Base-by-base conservation (phyloP, 1,140 invertebrate genomes). In the Parapsyche elsis region DNA sequence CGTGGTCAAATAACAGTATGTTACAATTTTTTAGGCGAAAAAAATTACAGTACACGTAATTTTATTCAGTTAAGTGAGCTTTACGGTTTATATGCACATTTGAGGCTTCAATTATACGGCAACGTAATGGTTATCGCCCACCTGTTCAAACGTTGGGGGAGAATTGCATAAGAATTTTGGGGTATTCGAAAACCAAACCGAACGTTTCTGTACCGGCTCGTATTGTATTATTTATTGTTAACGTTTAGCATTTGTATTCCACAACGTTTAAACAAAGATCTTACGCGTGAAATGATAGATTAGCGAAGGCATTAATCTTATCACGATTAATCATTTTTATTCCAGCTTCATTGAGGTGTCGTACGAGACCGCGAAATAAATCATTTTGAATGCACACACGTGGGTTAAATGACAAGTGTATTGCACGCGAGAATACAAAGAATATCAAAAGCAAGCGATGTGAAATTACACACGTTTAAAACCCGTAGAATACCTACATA, bases 111-210 rank as follows among this genome's bases (percentile, higher is more conserved):
- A 57, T 77, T 49, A 77, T 38, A 77, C 59, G 53, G 75, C 57
- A 45, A 57, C 71, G 76, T 79, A 78, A 82, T 80, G 81, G 81
- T 82, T 82, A 82, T 82, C 71, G 59, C 74, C 81, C 81, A 82
- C 81, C 81, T 82, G 81, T 82, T 77, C 30, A 14, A 67, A 79
- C 19, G 78, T 30, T 64, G 24, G 64, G 64, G 64, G 64, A 67
- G 64, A 67, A 26, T 67, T 67, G 64, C 64, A 67, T 67, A 67
- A 67, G 64, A 67, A 67, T 26, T 67, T 24, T 16, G 12, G 49
- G 49, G 12, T 12, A 53, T 53, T 53, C 49, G 45, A 53, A 12
- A 16, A 53, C 49, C 10, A 1, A 1, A 14, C 10, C 16, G 1
- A 53, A 53, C 2, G 16, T 5, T 53, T 53, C 12, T 53, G 16